phyloP scores from a whole-genome alignment of 2,797 vertebrate species.

The Coregonus ussuriensis region DNA sequence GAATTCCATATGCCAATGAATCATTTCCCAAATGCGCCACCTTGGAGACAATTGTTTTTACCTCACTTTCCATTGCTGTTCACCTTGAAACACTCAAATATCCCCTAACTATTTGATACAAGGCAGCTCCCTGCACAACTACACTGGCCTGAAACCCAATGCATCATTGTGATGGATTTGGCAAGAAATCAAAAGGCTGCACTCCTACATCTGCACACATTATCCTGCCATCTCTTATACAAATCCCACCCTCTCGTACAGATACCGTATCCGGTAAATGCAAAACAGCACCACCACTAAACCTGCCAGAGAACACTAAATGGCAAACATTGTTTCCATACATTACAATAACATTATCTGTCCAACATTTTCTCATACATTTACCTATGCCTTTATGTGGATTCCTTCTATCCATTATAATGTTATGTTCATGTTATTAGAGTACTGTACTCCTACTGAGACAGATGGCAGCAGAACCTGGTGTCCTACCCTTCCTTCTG shows the following conservation, averaged over 20 bases:
- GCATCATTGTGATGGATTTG: slow-evolving; percentile 2
- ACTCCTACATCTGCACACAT: slow-evolving; percentile 19
- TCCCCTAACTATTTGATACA: neutral
- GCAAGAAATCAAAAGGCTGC: slow-evolving; percentile 17
- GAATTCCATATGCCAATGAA: neutral
- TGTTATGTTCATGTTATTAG: neutral
- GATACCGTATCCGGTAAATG: slow-evolving; percentile 2
- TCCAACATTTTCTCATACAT: neutral
- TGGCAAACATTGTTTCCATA: neutral
- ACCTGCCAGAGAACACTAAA: neutral
- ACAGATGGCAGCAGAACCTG: slow-evolving; percentile 38
- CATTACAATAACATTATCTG: neutral
- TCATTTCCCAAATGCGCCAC: neutral
- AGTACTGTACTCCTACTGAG: slow-evolving; percentile 27
- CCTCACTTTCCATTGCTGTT: neutral
- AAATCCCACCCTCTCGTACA: neutral
- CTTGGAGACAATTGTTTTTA: neutral
- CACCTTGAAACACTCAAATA: neutral
- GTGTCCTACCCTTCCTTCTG: slow-evolving; percentile 9
- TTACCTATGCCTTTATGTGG: neutral
- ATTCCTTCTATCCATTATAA: neutral
- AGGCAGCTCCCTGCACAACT: neutral
- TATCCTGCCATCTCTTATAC: neutral
- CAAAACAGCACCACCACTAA: neutral
- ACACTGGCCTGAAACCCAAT: neutral